Evolutionary conservation across 2,113 vertebrate species (phyloP).

Genomic region (Pseudorasbora parva): DNA sequence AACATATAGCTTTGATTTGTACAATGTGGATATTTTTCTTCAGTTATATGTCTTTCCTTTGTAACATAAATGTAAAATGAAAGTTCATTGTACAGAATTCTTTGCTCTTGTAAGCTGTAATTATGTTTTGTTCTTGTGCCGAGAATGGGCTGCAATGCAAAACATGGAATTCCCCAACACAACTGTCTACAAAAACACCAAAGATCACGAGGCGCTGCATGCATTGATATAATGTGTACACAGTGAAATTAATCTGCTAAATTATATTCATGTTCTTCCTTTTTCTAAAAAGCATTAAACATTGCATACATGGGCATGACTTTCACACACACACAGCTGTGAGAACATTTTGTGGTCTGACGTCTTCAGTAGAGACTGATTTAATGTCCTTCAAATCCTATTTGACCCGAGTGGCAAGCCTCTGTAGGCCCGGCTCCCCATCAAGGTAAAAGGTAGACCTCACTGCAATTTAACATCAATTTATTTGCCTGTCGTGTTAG

Average conservation of each 20-base stretch:
- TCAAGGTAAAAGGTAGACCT: conserved; percentile 38
- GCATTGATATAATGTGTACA: background rate
- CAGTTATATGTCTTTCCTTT: background rate
- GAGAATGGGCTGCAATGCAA: background rate
- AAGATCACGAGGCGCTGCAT: background rate
- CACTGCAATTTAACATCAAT: conserved; percentile 62
- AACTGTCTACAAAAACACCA: background rate
- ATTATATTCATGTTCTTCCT: background rate
- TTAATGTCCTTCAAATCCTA: conserved; percentile 12
- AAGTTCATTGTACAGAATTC: background rate
- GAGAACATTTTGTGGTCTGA: background rate
- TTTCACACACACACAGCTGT: background rate
- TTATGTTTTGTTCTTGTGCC: background rate
- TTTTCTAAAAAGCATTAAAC: background rate
- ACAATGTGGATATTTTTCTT: background rate
- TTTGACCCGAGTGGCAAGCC: background rate
- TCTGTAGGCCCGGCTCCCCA: background rate
- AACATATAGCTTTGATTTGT: background rate
- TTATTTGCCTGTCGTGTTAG: conserved; percentile 37
- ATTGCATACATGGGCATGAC: background rate
- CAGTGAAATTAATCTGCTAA: background rate
- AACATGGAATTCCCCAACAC: background rate
- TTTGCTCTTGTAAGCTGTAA: background rate
- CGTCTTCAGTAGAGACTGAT: background rate
- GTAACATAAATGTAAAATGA: background rate